A percentile compares a stretch with the other conserved stretches of the same genome.
These are phyloP conservation scores for Rhabdornis inornatus DNA, from an alignment of 2,113 vertebrate genomes.

Conservation along the genomic window DNA sequence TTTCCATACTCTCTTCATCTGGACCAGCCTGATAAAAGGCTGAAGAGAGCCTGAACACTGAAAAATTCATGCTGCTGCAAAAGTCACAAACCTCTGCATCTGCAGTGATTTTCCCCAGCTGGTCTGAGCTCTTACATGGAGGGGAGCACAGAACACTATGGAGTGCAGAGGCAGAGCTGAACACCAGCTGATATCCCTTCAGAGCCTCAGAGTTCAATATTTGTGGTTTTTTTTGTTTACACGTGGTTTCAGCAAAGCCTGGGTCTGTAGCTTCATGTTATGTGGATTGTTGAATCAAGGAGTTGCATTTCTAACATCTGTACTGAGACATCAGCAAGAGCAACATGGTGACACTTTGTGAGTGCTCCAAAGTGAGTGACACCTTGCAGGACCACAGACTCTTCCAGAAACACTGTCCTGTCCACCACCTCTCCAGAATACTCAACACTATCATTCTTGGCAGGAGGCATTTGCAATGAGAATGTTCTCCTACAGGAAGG, in stretches of 20 bases:
- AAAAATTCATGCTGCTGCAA: neutral
- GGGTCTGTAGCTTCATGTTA: neutral
- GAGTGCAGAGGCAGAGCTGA: neutral
- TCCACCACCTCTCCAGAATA: neutral
- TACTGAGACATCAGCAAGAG: neutral
- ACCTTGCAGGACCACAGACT: neutral
- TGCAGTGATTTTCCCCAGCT: neutral
- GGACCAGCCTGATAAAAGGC: neutral
- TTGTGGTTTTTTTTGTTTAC: neutral
- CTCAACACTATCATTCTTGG: accelerated
- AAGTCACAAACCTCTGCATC: neutral
- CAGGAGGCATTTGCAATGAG: neutral
- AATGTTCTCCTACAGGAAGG: neutral
- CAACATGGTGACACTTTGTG: accelerated
- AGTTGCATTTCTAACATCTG: neutral
- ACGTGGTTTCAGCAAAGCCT: neutral
- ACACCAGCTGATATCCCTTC: neutral
- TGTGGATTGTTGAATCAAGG: neutral
- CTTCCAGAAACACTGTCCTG: neutral
- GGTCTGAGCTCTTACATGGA: neutral
- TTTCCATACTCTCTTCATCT: neutral
- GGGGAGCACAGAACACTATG: neutral
- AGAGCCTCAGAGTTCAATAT: neutral
- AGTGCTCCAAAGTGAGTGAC: neutral
- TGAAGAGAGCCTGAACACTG: neutral